phyloP scores from a whole-genome alignment of 2,113 vertebrate species.

The Steatornis caripensis region DNA sequence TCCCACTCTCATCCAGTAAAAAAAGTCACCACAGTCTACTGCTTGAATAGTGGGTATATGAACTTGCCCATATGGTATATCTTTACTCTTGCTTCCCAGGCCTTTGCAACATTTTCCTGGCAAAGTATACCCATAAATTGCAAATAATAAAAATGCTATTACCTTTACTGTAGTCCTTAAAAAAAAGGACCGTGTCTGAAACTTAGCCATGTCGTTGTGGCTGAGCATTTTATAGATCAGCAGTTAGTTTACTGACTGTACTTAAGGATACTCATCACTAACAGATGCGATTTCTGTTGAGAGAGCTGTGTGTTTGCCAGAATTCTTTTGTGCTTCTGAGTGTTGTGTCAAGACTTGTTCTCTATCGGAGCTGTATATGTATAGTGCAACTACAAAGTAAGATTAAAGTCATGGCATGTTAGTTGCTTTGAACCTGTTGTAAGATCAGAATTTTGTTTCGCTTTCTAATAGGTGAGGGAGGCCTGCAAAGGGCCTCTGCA shows the following conservation, averaged over 20 bases:
- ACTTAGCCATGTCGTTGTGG: neutral
- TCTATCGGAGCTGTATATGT: accelerated
- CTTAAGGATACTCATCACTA: neutral
- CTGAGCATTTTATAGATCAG: neutral
- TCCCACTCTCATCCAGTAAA: neutral
- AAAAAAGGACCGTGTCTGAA: neutral
- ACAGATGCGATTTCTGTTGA: neutral
- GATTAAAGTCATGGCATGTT: neutral
- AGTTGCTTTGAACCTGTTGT: neutral
- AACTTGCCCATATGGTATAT: neutral
- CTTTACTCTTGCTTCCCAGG: neutral
- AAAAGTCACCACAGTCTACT: neutral
- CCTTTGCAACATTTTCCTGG: neutral
- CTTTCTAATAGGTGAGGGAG: neutral
- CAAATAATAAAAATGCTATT: neutral
- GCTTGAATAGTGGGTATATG: neutral
- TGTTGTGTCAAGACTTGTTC: neutral
- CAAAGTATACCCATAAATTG: neutral
- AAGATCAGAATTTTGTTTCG: neutral
- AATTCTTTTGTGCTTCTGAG: neutral
- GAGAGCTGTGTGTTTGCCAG: neutral
- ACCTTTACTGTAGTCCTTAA: neutral
- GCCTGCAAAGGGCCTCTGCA: neutral
- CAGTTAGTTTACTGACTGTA: neutral
- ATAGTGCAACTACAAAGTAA: neutral